Conservation (phyloP, 2,888 invertebrate species). For the Pteria penguin region DNA sequence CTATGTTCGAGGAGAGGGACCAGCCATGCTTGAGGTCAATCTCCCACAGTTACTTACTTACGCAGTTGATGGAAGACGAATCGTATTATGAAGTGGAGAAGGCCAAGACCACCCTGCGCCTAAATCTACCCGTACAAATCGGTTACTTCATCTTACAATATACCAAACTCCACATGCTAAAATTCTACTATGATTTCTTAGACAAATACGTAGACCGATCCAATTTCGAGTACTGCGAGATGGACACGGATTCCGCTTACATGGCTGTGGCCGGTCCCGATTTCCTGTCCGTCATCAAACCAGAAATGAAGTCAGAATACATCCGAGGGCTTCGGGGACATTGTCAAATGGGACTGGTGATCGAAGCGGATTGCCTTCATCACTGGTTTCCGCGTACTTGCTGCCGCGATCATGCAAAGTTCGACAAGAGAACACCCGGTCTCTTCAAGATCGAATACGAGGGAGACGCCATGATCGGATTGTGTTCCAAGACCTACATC, state of each 20-base stretch:
- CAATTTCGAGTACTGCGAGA: too few species aligned
- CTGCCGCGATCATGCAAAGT: too few species aligned
- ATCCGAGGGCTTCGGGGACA: not conserved
- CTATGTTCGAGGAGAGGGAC: too few species aligned
- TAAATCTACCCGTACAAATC: constrained; percentile 53
- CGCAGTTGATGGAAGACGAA: constrained; percentile 35
- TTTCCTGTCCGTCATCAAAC: too few species aligned
- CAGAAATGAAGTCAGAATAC: constrained; percentile 1
- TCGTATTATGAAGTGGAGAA: constrained; percentile 33
- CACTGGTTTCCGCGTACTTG: too few species aligned
- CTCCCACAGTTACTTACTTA: constrained; percentile 44
- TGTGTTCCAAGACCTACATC: too few species aligned
- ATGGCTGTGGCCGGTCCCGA: constrained; percentile 42
- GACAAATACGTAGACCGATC: too few species aligned
- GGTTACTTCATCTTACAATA: constrained; percentile 57
- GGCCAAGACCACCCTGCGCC: constrained; percentile 31
- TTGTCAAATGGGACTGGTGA: constrained; percentile 12
- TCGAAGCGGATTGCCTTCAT: constrained; percentile 31
- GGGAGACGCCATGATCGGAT: too few species aligned
- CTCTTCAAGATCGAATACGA: too few species aligned
- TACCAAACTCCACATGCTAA: constrained; percentile 55
- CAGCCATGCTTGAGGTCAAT: constrained; percentile 37
- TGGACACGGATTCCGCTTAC: too few species aligned
- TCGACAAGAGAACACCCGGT: too few species aligned
- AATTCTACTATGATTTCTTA: constrained; percentile 55